These are phyloP conservation scores for Acanthosepion esculentum DNA, from an alignment of 2,888 invertebrate species.

Conservation along the genomic window DNA sequence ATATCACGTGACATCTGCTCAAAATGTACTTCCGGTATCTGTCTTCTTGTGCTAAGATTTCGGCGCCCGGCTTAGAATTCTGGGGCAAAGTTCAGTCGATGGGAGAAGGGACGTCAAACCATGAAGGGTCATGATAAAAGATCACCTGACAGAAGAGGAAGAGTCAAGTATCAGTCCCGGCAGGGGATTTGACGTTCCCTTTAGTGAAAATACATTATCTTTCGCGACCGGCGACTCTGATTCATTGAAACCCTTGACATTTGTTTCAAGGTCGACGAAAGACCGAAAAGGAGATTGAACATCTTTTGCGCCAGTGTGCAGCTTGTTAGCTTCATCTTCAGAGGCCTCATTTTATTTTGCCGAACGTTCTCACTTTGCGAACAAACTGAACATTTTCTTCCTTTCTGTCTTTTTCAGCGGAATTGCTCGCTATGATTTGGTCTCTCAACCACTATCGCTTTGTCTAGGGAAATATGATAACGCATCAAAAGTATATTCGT, in stretches of 20 bases:
- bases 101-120: not conserved
- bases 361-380: too few relatives aligned
- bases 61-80: not conserved
- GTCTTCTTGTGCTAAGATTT: not conserved
- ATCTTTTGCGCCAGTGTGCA: too few relatives aligned
- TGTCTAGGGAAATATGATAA: too few relatives aligned
- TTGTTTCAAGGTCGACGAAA: not conserved
- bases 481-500: too few relatives aligned
- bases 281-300: too few relatives aligned
- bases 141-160: not conserved
- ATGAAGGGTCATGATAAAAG: not conserved
- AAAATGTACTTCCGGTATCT: not conserved
- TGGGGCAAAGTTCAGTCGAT: not conserved
- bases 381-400: too few relatives aligned
- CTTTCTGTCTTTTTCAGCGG: too few relatives aligned
- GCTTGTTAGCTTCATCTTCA: not conserved
- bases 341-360: not conserved
- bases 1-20: not conserved
- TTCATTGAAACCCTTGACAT: not conserved
- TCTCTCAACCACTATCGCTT: too few relatives aligned
- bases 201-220: not conserved
- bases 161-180: not conserved
- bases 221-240: conserved; percentile 20
- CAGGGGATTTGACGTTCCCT: not conserved
- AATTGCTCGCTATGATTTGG: too few relatives aligned